phyloP scores from a whole-genome alignment of 2,888 invertebrate genomes.

The Stenchaetothrips biformis region DNA sequence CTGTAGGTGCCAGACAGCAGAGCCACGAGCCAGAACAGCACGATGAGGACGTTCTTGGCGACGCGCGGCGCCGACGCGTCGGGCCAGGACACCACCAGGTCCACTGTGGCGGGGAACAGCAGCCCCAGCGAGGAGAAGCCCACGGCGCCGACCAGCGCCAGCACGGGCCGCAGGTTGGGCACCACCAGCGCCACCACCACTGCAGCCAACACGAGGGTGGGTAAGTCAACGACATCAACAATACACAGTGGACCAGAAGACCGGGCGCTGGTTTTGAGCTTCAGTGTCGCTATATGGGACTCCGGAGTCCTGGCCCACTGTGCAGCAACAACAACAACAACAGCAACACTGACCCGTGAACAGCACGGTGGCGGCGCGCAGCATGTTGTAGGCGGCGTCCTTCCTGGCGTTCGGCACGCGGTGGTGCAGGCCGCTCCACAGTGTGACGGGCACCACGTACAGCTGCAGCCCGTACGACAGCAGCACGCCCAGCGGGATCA shows the following conservation, averaged over 20 bases:
- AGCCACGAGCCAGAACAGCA: conserved; percentile 23
- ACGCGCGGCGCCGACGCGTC: not conserved
- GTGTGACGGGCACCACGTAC: conserved; percentile 2
- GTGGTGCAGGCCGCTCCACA: conserved; percentile 2
- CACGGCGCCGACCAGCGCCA: conserved; percentile 50
- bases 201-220: conserved; percentile 38
- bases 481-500: conserved; percentile 17
- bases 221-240: too few relatives aligned
- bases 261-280: too few relatives aligned
- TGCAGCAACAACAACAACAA: too few relatives aligned
- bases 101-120: conserved; percentile 2
- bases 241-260: too few relatives aligned
- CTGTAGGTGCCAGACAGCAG: conserved; percentile 26
- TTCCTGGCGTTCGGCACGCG: not conserved
- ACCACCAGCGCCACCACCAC: conserved; percentile 48
- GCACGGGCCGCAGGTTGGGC: conserved; percentile 50
- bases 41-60: conserved; percentile 26
- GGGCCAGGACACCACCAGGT: conserved; percentile 31
- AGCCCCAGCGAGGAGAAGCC: conserved; percentile 48
- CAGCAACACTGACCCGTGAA: not conserved
- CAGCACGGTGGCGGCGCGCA: conserved; percentile 10
- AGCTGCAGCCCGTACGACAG: conserved; percentile 19
- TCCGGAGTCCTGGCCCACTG: too few relatives aligned
- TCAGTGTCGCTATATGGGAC: too few relatives aligned
- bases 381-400: not conserved